Conservation (phyloP, 2,888 invertebrate genomes). For the Campaea margaritaria region DNA sequence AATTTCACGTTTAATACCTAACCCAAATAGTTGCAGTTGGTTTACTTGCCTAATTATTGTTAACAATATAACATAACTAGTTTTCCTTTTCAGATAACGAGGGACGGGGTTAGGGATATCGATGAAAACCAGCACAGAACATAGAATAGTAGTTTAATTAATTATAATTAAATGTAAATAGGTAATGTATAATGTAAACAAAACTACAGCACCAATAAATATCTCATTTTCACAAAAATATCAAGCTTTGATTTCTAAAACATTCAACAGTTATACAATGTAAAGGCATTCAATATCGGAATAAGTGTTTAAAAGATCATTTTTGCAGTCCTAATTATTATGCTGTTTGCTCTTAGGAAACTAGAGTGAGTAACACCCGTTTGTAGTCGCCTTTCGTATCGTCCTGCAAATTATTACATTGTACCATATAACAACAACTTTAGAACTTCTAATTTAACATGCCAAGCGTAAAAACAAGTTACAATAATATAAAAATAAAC, state of each 20-base stretch:
- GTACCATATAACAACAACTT: slow-evolving; percentile 61
- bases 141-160: slow-evolving; percentile 64
- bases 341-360: slow-evolving; percentile 64
- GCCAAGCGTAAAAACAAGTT: slow-evolving; percentile 56
- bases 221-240: slow-evolving; percentile 83
- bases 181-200: slow-evolving; percentile 79
- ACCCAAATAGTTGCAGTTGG: too few species aligned
- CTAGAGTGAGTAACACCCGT: slow-evolving; percentile 86
- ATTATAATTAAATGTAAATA: slow-evolving; percentile 71
- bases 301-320: slow-evolving; percentile 54
- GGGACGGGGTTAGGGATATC: slow-evolving; percentile 77
- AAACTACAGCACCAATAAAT: slow-evolving; percentile 85
- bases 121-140: slow-evolving; percentile 66
- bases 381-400: slow-evolving; percentile 90
- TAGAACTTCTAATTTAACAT: slow-evolving; percentile 51
- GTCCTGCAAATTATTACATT: slow-evolving; percentile 86
- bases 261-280: slow-evolving; percentile 77
- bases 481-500: slow-evolving; percentile 57
- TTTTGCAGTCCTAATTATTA: slow-evolving; percentile 64
- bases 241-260: slow-evolving; percentile 72
- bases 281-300: slow-evolving; percentile 75
- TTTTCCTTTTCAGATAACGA: slow-evolving; percentile 74
- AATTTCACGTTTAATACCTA: too few species aligned
- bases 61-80: background rate
- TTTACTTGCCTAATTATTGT: background rate